Conservation (phyloP, 2,888 invertebrate genomes). For the Nymphalis c-album region DNA sequence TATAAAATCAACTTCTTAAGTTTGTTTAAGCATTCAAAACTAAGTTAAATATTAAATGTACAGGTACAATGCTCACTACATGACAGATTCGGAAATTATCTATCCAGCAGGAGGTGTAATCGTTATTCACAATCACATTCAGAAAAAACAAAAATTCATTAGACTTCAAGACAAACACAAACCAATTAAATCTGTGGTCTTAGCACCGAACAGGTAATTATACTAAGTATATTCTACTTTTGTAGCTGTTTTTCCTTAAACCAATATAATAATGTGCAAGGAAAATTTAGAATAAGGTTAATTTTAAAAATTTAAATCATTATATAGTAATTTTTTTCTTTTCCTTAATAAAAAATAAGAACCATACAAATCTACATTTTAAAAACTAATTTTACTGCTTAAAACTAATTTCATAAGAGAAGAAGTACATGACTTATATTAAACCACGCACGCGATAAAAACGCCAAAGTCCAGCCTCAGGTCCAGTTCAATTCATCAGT, state of each 20-base stretch:
- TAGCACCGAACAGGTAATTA: conserved; percentile 84
- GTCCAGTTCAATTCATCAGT: no score
- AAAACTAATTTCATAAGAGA: no score
- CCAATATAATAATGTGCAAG: not conserved
- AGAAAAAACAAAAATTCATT: conserved; percentile 87
- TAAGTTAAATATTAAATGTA: conserved; percentile 23
- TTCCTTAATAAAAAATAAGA: no score
- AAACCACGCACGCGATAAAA: no score
- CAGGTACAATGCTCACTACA: conserved; percentile 86
- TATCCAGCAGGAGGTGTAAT: conserved; percentile 91
- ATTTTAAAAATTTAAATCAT: no score
- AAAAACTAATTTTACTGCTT: no score
- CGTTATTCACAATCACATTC: conserved; percentile 86
- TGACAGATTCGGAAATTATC: conserved; percentile 87
- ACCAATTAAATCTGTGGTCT: conserved; percentile 82
- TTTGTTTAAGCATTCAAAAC: no score
- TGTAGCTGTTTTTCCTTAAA: not conserved
- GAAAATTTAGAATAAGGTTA: not conserved
- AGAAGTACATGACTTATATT: no score
- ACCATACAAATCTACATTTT: no score
- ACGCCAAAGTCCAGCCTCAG: no score
- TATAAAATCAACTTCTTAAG: no score
- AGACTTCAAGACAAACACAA: conserved; percentile 85
- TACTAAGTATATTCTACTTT: not conserved
- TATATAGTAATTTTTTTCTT: no score